Conservation (phyloP, 2,113 vertebrate genomes). For the Abramis brama region DNA sequence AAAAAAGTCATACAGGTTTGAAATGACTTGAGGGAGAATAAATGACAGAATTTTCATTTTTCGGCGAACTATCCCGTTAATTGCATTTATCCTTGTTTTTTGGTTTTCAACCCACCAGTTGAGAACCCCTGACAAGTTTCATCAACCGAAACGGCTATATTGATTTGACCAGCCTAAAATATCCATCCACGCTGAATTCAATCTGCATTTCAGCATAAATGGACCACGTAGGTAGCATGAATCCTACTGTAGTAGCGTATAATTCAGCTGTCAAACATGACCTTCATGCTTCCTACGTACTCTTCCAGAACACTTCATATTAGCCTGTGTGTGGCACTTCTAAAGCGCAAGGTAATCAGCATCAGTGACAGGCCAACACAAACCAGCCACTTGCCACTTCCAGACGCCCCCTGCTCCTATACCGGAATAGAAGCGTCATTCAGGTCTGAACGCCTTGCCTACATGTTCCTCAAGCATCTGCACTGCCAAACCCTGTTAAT, state of each 20-base stretch:
- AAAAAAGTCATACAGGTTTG: neutral
- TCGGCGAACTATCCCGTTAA: neutral
- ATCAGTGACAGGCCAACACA: constrained; percentile 9
- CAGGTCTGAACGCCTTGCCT: neutral
- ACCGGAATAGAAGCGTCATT: constrained; percentile 1
- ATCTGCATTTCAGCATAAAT: constrained; percentile 4
- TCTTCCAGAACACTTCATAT: neutral
- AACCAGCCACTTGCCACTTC: constrained; percentile 10
- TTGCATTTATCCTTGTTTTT: neutral
- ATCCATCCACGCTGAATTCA: neutral
- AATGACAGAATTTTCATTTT: neutral
- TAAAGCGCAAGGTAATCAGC: neutral
- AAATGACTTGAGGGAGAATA: neutral
- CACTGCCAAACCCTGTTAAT: neutral
- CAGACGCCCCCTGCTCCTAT: constrained; percentile 11
- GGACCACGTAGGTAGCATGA: neutral
- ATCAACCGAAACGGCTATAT: neutral
- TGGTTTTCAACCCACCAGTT: neutral
- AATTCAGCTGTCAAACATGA: constrained; percentile 20
- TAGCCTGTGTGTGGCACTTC: neutral
- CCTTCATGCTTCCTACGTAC: constrained; percentile 12
- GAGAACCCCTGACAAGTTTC: neutral
- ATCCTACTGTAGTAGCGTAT: neutral
- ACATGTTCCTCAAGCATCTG: neutral
- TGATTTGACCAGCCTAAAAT: neutral